Base-by-base conservation (phyloP, 2,113 vertebrate species). In the Martes martes region DNA sequence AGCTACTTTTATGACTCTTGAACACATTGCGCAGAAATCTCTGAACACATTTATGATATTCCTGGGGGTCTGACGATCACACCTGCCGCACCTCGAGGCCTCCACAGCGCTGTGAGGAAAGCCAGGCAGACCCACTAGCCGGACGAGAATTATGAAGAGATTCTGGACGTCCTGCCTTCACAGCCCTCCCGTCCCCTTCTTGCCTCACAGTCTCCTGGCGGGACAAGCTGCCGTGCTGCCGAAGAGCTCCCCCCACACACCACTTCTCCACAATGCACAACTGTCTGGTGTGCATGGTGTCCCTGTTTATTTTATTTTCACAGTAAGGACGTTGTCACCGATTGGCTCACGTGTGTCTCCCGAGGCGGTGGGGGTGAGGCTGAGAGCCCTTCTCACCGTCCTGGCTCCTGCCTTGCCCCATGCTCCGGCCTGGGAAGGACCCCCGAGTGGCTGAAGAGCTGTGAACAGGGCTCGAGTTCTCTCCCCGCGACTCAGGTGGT, bases 1-100 rank as follows among this genome's bases (percentile, higher is more conserved):
- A 94, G 95, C 94, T 91, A 55, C 96, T 96, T 97, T 94, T 97
- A 98, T 87, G 92, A 86, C 52, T 93, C 73, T 83, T 50, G 63
- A 90, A 45, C 82, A 85, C 57, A 61, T 67, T 95, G 89, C 33
- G n/a, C 83, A 88, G 91, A 92, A 96, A 95, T 93, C 94, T 65
- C 89, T 74, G 31, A 45, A 91, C 33, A 36, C 33, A 63, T 73
- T 86, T 94, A 84, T 93, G 74, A 65, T 89, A 90, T 92, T 96
- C 61, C 92, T 85, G 63, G 45, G 91, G 83, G 93, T 69, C 79
- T 91, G 73, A 63, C 86, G 4, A 39, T 90, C 97, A 91, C 96
- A 96, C 96, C 97, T 95, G 95, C 96, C 76, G 16, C 79, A 45
- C 39, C 78, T 33, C 0, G 14, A 76, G 93, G 67, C 78, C 84